Evolutionary conservation across 2,113 vertebrate genomes (phyloP).

Genomic region (Todiramphus chloris): DNA sequence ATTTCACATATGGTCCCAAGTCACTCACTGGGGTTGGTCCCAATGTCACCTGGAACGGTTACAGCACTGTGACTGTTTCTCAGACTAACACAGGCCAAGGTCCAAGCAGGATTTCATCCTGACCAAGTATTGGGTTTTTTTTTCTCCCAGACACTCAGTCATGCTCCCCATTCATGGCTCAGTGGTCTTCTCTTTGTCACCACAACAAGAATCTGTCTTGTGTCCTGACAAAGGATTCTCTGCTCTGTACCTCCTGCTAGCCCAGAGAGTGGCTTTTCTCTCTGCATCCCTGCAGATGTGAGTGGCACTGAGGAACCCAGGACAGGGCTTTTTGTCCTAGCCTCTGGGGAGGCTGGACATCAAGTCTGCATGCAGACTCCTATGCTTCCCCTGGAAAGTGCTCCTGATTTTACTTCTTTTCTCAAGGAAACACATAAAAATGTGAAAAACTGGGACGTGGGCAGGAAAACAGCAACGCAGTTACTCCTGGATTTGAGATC

Average conservation of each 20-base stretch:
- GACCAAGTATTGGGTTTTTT: neutral
- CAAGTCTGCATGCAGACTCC: neutral
- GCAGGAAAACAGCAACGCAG: neutral
- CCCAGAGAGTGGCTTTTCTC: neutral
- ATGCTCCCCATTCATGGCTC: neutral
- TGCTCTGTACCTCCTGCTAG: neutral
- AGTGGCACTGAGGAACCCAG: neutral
- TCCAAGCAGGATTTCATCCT: neutral
- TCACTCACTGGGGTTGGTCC: neutral
- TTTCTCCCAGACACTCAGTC: neutral
- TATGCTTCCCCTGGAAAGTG: neutral
- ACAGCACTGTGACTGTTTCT: neutral
- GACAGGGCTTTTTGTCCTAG: neutral
- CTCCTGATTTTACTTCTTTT: neutral
- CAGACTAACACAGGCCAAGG: neutral
- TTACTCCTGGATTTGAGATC: neutral
- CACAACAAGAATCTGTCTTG: neutral
- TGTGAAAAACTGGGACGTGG: neutral
- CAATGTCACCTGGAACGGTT: neutral
- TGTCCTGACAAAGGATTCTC: rapidly evolving
- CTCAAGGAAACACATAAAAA: neutral
- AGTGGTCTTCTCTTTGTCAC: neutral
- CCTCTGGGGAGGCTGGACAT: neutral
- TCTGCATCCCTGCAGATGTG: neutral
- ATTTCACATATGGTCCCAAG: rapidly evolving